phyloP scores from a whole-genome alignment of 2,888 invertebrate genomes.

The Elmis aenea region DNA sequence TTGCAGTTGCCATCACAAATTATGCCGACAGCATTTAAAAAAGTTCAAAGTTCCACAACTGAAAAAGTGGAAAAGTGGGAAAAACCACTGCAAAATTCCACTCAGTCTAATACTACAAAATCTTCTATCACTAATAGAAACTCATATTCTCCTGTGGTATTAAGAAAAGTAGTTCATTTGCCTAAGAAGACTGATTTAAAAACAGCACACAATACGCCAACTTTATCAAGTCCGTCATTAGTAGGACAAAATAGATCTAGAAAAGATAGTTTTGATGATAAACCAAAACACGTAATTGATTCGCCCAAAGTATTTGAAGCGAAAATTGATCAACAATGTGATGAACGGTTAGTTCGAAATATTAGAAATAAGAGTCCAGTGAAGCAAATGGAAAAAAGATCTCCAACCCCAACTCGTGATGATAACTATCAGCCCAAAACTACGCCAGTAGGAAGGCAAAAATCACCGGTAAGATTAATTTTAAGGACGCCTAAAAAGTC shows the following conservation, averaged over 20 bases:
- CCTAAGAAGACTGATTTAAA: slow-evolving; percentile 26
- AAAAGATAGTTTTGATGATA: too few species aligned
- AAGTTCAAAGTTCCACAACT: too few species aligned
- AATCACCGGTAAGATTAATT: slow-evolving; percentile 25
- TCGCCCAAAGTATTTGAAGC: too few species aligned
- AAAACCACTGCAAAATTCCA: too few species aligned
- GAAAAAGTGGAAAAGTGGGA: slow-evolving; percentile 4
- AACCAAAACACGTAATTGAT: too few species aligned
- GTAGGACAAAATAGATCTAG: slow-evolving; percentile 23
- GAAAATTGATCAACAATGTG: too few species aligned
- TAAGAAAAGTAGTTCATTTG: slow-evolving; percentile 26
- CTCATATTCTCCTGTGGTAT: slow-evolving; percentile 32
- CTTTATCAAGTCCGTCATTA: slow-evolving; percentile 40
- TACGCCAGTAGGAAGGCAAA: slow-evolving; percentile 1
- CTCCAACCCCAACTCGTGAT: too few species aligned
- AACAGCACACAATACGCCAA: slow-evolving; percentile 25
- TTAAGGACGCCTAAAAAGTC: slow-evolving; percentile 43
- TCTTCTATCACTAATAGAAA: too few species aligned
- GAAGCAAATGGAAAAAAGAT: background rate
- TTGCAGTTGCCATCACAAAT: too few species aligned
- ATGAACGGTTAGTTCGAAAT: too few species aligned
- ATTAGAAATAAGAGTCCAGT: slow-evolving; percentile 1
- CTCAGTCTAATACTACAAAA: too few species aligned
- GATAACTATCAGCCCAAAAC: background rate
- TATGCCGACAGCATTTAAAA: too few species aligned